phyloP scores from a whole-genome alignment of 2,113 vertebrate genomes.

The Columba janthina region DNA sequence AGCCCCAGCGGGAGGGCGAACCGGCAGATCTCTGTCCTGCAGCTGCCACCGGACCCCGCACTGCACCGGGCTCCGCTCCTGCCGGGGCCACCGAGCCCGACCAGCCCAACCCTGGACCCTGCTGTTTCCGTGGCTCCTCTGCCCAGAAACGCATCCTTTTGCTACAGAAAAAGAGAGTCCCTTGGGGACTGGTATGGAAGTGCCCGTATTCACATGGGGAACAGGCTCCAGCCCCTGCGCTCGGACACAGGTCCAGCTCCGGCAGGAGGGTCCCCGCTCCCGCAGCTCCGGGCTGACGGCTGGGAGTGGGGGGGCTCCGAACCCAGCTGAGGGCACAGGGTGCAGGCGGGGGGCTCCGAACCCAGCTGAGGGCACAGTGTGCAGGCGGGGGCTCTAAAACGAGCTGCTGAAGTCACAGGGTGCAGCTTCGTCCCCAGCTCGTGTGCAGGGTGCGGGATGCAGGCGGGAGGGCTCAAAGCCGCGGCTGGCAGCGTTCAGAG shows the following conservation, averaged over 20 bases:
- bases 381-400: not conserved
- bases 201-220: fast-evolving
- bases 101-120: not conserved
- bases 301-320: not conserved
- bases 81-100: no score
- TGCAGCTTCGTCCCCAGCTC: not conserved
- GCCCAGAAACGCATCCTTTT: not conserved
- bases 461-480: not conserved
- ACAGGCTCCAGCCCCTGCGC: not conserved
- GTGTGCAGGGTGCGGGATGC: not conserved
- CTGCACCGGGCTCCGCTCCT: not conserved
- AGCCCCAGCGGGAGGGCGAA: not conserved
- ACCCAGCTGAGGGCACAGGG: not conserved
- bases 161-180: not conserved
- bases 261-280: not conserved
- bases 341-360: not conserved
- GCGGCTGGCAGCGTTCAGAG: not conserved
- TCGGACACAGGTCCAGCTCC: not conserved
- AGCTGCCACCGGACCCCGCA: not conserved
- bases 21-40: not conserved
- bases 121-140: not conserved
- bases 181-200: not conserved
- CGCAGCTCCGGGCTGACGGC: not conserved
- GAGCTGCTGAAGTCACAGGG: not conserved
- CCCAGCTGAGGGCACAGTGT: no score